Percentiles rank a stretch among this genome's conserved stretches.
These are phyloP conservation scores for Euzetes globulus DNA, from an alignment of 2,888 invertebrate genomes.

Conservation along the genomic window DNA sequence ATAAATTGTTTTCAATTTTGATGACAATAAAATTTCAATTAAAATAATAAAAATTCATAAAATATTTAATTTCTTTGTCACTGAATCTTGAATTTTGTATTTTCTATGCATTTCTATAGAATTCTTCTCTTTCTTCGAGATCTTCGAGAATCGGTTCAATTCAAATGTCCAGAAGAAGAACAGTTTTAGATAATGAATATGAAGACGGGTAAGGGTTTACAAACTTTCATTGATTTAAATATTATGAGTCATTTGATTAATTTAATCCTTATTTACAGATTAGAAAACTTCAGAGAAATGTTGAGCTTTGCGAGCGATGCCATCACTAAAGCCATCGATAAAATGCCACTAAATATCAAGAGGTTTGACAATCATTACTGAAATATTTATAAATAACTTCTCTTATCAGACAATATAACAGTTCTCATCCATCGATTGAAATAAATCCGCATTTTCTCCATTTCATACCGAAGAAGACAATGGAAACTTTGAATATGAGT, in stretches of 20 bases:
- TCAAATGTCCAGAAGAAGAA: background rate
- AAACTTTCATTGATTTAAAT: no score
- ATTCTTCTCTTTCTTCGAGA: conserved; percentile 17
- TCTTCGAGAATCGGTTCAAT: background rate
- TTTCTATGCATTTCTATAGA: background rate
- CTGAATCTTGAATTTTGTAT: background rate
- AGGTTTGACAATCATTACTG: no score
- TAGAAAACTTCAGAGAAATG: conserved; percentile 43
- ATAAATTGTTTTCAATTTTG: background rate
- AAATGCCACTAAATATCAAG: conserved; percentile 73
- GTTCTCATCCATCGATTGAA: conserved; percentile 26
- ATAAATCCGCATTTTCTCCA: conserved; percentile 31
- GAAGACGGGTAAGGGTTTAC: background rate
- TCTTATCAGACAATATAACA: conserved; percentile 26
- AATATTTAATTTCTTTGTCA: no score
- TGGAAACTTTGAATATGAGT: background rate
- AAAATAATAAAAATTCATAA: background rate
- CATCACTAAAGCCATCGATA: conserved; percentile 70
- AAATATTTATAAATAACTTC: no score
- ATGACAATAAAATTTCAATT: background rate
- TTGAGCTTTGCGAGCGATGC: conserved; percentile 56
- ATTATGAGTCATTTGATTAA: no score
- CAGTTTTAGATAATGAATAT: background rate
- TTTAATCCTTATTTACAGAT: background rate
- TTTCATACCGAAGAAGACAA: conserved; percentile 21